Evolutionary conservation across 2,113 vertebrate species (phyloP).

Genomic region (Turdus rufiventris): DNA sequence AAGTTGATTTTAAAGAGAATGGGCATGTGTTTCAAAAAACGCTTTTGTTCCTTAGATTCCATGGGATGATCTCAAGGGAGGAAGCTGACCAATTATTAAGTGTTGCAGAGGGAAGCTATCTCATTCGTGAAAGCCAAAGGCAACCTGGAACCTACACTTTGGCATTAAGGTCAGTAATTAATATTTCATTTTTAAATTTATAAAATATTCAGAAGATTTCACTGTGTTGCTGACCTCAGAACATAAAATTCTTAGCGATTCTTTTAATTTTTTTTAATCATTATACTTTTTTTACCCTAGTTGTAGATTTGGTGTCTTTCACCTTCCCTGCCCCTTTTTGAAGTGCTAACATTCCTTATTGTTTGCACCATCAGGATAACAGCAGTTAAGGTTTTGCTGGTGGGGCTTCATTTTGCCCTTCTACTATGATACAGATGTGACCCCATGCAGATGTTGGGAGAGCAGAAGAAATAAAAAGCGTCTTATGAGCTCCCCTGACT

Average conservation of each 20-base stretch:
- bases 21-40: not conserved
- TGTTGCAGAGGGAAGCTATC: constrained; percentile 95
- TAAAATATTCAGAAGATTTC: constrained; percentile 51
- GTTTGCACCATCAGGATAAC: not conserved
- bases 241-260: not conserved
- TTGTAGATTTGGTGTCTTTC: constrained; percentile 52
- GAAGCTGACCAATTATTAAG: constrained; percentile 91
- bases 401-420: not conserved
- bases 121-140: constrained; percentile 97
- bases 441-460: not conserved
- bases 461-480: constrained; percentile 18
- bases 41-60: constrained; percentile 81
- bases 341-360: not conserved
- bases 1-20: not conserved
- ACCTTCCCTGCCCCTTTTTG: constrained; percentile 3
- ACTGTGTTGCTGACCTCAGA: not conserved
- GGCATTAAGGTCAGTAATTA: constrained; percentile 88
- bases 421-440: not conserved
- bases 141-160: constrained; percentile 97
- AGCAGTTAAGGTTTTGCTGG: not conserved
- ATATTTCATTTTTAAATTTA: constrained; percentile 27
- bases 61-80: constrained; percentile 99
- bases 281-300: constrained; percentile 32
- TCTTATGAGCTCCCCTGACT: not conserved
- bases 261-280: not conserved